These are phyloP conservation scores for Microplitis deprimator DNA, from an alignment of 2,888 invertebrate species.

Conservation along the genomic window DNA sequence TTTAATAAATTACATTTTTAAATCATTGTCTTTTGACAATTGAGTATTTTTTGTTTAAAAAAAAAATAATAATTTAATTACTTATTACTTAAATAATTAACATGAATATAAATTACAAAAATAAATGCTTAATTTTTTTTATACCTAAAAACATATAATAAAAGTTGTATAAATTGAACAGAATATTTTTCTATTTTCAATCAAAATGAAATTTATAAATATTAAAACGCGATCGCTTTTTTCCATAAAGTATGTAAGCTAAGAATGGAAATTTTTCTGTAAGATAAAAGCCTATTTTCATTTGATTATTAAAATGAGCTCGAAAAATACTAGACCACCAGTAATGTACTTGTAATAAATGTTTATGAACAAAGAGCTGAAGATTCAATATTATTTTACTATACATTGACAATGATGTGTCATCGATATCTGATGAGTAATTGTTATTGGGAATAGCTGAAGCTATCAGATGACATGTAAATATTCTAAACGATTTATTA, in stretches of 20 bases:
- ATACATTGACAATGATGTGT: conserved; percentile 57
- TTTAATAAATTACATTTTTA: conserved; percentile 12
- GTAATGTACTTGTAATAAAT: conserved; percentile 62
- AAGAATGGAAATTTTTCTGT: conserved; percentile 81
- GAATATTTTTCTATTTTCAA: conserved; percentile 36
- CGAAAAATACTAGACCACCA: conserved; percentile 73
- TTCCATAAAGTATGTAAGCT: conserved; percentile 79
- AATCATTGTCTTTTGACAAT: not conserved
- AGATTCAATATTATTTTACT: conserved; percentile 65
- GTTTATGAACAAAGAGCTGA: conserved; percentile 66
- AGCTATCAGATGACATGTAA: conserved; percentile 73
- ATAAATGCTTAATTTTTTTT: not conserved
- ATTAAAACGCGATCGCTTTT: conserved; percentile 76
- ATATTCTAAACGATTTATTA: conserved; percentile 75
- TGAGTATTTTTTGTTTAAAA: not conserved
- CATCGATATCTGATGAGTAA: conserved; percentile 47
- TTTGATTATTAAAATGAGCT: conserved; percentile 76
- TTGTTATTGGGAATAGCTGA: conserved; percentile 64
- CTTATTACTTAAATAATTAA: not conserved
- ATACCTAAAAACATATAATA: not conserved
- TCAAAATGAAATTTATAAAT: conserved; percentile 68
- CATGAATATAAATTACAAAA: not conserved
- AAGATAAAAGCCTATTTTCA: conserved; percentile 75
- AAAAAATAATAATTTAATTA: not conserved
- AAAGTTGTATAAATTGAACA: not conserved